Evolutionary conservation across 2,888 invertebrate genomes (phyloP), one percentile per base, ranked within the genome.

Genomic region (Epinotia ramella): DNA sequence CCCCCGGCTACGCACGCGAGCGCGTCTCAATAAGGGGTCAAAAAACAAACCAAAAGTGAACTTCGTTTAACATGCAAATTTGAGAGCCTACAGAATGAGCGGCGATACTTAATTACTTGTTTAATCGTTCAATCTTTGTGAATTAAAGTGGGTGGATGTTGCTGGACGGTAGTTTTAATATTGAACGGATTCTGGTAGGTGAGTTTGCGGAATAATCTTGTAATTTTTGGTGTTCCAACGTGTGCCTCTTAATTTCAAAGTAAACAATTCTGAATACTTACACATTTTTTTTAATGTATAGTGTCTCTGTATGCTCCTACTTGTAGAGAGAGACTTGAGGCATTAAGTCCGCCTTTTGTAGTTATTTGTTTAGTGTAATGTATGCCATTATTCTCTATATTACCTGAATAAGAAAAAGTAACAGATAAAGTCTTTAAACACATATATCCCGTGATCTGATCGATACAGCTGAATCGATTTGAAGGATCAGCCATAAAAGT

Each of bases 31-130:
- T 93, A 92, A 90, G 87, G 88, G 85, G 85, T 87, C 86, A 87
- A 92, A 91, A 53, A 93, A 93, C 89, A 90, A 94, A 90, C 85
- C 85, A 89, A 92, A 88, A 85, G 86, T 87, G 89, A 91, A 91
- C 92, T 94, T 94, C 94, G 94, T 94, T 94, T 94, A 94, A 94
- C 94, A 94, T 94, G 94, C 94, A 94, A 94, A 94, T 94, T 94
- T 94, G 92, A 94, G 89, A 94, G 91, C 89, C 88, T 92, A 94
- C 93, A 91, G 92, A 92, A 93, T 92, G 91, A 91, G 89, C 91
- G 92, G 91, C 90, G 90, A 94, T 94, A 93, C 93, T 94, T 94
- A 94, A 94, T 94, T 94, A 94, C 93, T 91, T 87, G 83, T 88
- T 92, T 94, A 94, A 94, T 94, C 94, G 91, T 89, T 92, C 91